Base-by-base conservation (phyloP, 2,797 vertebrate genomes). In the Astyanax mexicanus region DNA sequence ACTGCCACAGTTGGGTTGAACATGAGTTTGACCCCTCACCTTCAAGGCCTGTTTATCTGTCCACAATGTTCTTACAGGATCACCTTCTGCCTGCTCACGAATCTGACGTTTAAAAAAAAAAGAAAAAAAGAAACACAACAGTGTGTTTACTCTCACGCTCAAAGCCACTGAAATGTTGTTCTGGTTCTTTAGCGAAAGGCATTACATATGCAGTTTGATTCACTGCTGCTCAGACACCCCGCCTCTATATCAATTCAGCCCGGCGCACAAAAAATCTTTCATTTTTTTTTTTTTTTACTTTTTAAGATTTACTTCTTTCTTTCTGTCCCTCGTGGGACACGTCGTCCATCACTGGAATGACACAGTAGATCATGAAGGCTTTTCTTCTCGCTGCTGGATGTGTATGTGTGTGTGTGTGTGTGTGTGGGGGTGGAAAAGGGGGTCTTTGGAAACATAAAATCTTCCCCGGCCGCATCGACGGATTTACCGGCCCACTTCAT, bases 341-440 rank as follows among this genome's bases (percentile, higher is more conserved):
- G 66, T 70, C 82, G 77, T 89, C 81, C 72, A 72, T 90, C 86
- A 85, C 11, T 71, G 75, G 75, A 84, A 86, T 84, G 81, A 85
- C 80, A 80, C 80, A 79, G 72, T 89, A 86, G 80, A 86, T 87
- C 86, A 83, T 72, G 66, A 60, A 29, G 47, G 58, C 64, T 79
- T 78, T 52, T 79, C 74, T 68, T 35, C 27, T 58, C 45, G 10
- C 62, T 67, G 45, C 2, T 51, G 49, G 75, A 45, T 40, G 64
- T 69, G 15, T 2, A 6, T 52, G 49, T n/a, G 21, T 45, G 49
- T 75, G 45, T 40, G 64, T 69, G 15, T 2, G 6, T 52, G 49
- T n/a, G 21, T 45, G 47, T 49, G 19, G 19, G 49, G 23, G 11
- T 21, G 51, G 57, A 65, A 47, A 52, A 65, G 49, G 38, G 47